These are phyloP conservation scores for Vultur gryphus DNA, from an alignment of 2,797 vertebrate genomes.

Conservation along the genomic window DNA sequence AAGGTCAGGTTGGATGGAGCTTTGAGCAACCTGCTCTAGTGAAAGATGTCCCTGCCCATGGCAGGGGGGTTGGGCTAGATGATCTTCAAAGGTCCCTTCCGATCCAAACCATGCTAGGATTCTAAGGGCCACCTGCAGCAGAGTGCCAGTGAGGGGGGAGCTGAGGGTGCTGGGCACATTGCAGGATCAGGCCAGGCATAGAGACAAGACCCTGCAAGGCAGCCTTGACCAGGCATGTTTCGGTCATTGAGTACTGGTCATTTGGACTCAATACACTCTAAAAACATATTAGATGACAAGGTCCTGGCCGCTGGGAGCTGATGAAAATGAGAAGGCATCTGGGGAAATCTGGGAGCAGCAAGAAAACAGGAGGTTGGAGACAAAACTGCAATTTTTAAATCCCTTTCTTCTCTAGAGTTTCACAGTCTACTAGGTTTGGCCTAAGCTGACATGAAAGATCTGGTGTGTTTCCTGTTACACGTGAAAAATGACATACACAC, in stretches of 20 bases:
- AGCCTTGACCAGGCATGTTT: neutral
- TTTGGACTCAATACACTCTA: neutral
- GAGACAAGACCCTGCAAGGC: neutral
- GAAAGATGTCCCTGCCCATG: neutral
- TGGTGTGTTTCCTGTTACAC: neutral
- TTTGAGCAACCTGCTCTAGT: neutral
- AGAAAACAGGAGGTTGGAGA: neutral
- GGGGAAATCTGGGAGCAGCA: neutral
- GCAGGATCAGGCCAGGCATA: neutral
- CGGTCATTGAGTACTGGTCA: neutral
- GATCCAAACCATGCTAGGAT: neutral
- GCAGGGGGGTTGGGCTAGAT: neutral
- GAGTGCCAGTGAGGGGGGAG: neutral
- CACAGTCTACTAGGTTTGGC: neutral
- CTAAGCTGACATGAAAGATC: neutral
- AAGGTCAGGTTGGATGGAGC: neutral
- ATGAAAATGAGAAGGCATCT: conserved; percentile 16
- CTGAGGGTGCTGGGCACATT: neutral
- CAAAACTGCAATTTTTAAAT: neutral
- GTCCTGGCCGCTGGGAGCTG: neutral
- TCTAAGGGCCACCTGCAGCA: neutral
- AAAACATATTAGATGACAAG: neutral
- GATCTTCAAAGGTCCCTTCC: neutral
- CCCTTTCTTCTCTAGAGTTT: conserved; percentile 26
- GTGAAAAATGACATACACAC: conserved; percentile 10